Percentiles rank a stretch among this genome's conserved stretches.
Evolutionary conservation across 1,140 invertebrate genomes (phyloP).

Genomic region (Psix sp.): DNA sequence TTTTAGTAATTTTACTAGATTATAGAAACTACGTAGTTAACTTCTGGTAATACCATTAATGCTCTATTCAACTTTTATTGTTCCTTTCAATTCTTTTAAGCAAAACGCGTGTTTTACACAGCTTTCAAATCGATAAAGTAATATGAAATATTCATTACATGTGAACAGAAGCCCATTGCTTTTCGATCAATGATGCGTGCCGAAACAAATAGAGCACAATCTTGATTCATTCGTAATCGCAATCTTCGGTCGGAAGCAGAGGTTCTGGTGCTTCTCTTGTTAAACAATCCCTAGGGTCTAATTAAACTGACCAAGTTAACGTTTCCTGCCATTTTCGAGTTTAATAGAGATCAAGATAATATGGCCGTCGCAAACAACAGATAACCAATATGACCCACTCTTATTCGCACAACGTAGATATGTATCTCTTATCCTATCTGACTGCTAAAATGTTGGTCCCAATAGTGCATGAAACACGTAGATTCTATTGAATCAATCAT

Average conservation of each 20-base stretch:
- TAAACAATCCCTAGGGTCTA: conserved; percentile 46
- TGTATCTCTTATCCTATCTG: conserved; percentile 26
- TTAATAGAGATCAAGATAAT: conserved; percentile 55
- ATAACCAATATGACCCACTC: conserved; percentile 36
- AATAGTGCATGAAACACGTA: conserved; percentile 12
- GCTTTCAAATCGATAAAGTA: not conserved
- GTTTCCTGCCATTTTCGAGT: conserved; percentile 52
- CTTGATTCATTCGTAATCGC: conserved; percentile 25
- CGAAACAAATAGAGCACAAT: conserved; percentile 29
- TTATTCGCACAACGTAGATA: conserved; percentile 37
- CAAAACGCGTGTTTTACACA: too few species aligned
- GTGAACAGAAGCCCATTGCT: conserved; percentile 3
- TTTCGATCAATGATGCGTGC: conserved; percentile 28
- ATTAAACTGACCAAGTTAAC: conserved; percentile 54
- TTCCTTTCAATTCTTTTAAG: too few species aligned
- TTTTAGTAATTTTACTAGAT: conserved; percentile 21
- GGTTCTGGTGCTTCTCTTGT: conserved; percentile 39
- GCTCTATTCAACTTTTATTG: too few species aligned
- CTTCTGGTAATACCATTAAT: too few species aligned
- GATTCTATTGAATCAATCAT: conserved; percentile 11
- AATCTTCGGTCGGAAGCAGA: conserved; percentile 23
- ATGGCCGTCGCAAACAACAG: conserved; percentile 15
- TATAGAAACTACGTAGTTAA: too few species aligned
- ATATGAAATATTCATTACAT: not conserved
- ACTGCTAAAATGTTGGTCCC: conserved; percentile 29